Evolutionary conservation across 2,888 invertebrate genomes (phyloP), one percentile per base, ranked within the genome.

Genomic region (Desoria tigrina): DNA sequence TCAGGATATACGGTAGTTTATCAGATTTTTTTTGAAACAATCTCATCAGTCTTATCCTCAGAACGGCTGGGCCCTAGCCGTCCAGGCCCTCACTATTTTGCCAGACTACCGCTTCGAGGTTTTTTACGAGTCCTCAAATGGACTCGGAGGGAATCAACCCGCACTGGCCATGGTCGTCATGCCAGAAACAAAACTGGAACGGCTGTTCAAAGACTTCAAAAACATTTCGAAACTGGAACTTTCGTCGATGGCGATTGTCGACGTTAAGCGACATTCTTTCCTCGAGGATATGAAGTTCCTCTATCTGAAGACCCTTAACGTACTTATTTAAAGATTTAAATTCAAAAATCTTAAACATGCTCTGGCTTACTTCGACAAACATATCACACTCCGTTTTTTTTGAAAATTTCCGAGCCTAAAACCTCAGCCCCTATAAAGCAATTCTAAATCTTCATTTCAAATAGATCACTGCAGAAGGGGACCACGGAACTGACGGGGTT

Each of bases 171-270:
- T 45, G 14, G 14, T 51, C 24, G 24, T 57, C 21, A n/a, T 42
- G 18, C 56, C 56, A 23, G 56, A 37, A 23, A 37, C 18, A 28
- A 57, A 37, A n/a, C 26, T 57, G 42, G 23, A 57, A n/a, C 28
- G 24, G 14, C 18, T 57, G 11, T 23, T 57, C 26, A 18, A 18
- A 6, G 56, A 57, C 6, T 57, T 57, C 37, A n/a, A 18, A 14
- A 16, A 18, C 14, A 14, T 37, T 18, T 2, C 28, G 18, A 37
- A 18, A 42, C 9, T 57, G 4, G 18, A 18, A 6, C 7, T 57
- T 16, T 28, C 37, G n/a, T 37, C 56, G 18, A 18, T 28, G n/a
- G 56, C 56, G 3, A 28, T 57, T 28, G 39, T 21, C 4, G 23
- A 18, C 23, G 39, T 57, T 7, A 37, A 57, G 42, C 11, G 26